Conservation (phyloP, 2,888 invertebrate species). For the Eilema sororculum region DNA sequence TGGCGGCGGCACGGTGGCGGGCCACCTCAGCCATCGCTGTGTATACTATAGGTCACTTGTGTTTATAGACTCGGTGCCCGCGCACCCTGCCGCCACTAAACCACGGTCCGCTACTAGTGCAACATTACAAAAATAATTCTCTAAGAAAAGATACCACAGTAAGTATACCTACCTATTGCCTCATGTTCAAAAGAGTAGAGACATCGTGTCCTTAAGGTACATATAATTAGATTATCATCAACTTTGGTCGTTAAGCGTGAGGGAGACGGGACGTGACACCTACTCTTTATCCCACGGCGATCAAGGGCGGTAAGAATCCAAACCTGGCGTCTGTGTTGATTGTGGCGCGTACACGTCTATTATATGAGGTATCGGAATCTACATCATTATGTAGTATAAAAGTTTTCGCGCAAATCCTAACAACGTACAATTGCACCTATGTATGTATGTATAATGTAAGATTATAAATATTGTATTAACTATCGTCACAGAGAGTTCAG, state of each 20-base stretch:
- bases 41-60: neutral
- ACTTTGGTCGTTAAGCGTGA: slow-evolving; percentile 45
- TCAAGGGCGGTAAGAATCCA: slow-evolving; percentile 40
- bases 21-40: neutral
- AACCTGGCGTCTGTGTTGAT: slow-evolving; percentile 40
- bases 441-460: slow-evolving; percentile 40
- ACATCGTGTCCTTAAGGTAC: slow-evolving; percentile 53
- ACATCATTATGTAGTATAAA: slow-evolving; percentile 56
- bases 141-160: slow-evolving; percentile 70
- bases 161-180: slow-evolving; percentile 67
- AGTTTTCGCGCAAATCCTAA: slow-evolving; percentile 56
- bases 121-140: slow-evolving; percentile 79
- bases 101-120: slow-evolving; percentile 57
- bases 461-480: slow-evolving; percentile 43
- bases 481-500: slow-evolving; percentile 40
- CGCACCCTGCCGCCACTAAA: slow-evolving; percentile 40
- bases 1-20: slow-evolving; percentile 25
- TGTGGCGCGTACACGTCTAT: slow-evolving; percentile 55
- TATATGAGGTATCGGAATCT: slow-evolving; percentile 55
- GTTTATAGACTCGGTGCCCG: slow-evolving; percentile 10
- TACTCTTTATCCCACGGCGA: slow-evolving; percentile 60
- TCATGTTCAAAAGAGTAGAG: slow-evolving; percentile 65
- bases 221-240: slow-evolving; percentile 40
- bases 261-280: slow-evolving; percentile 58
- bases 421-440: slow-evolving; percentile 47